Base-by-base conservation (phyloP, 2,888 invertebrate species). In the Morpho achilles region DNA sequence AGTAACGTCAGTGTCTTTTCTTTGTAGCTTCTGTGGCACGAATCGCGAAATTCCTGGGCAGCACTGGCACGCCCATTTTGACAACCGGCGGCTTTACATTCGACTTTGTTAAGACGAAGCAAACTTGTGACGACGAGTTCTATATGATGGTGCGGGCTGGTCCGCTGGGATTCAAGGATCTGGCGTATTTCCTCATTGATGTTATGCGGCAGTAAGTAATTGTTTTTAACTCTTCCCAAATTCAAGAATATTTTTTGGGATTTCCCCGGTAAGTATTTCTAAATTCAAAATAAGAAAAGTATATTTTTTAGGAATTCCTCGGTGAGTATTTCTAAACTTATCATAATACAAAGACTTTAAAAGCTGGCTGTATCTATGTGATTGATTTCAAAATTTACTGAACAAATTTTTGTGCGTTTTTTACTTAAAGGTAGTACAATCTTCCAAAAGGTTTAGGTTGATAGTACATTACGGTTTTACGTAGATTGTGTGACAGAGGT, bases 1-100 rank as follows among this genome's bases (percentile, higher is more conserved):
- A 32, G 32, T 32, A 32, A 32, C 32, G 32, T 32, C 32, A 32
- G 32, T 32, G 2, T 5, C 32, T 32, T 32, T 65, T 58, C 69
- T 72, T 91, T 89, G 50, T 89, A 97, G 97, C 97, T 10, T 94
- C 95, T 7, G 95, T 96, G 39, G 96, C 94, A 8, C 92, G 97
- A 47, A 93, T 96, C 61, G 92, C 94, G 39, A 96, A 96, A 80
- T 96, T 95, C 77, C 92, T 96, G 10, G 94, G 94, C 43, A 92
- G 91, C 40, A 93, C 95, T 7, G 94, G 94, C 7, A 93, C 93
- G 0, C 97, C 97, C 0, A 80, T 97, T 9, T 88, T 97, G 54
- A 95, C 97, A 0, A 95, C 96, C 0, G 96, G 96, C 0, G 97
- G 95, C 0, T 93, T 96, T 61, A 94, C 95, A 0, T 94, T 92